Base-by-base conservation (phyloP, 2,113 vertebrate genomes). In the Nannospalax galili region DNA sequence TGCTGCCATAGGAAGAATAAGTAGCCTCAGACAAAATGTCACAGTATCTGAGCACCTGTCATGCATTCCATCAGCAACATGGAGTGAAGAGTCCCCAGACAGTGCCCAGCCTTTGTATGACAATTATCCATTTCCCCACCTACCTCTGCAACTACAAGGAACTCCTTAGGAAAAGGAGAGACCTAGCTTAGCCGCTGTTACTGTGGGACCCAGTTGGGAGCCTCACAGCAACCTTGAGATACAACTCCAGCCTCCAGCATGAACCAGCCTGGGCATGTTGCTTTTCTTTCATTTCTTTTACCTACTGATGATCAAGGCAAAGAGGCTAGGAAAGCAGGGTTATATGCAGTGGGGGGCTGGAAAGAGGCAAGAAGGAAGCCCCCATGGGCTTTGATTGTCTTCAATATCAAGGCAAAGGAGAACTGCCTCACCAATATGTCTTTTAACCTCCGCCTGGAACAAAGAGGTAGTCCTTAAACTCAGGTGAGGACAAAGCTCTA, bases 231-330 rank as follows among this genome's bases (percentile, higher is more conserved):
- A 14, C 91, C 79, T 45, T 88, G 40, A 22, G 30, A 28, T 42
- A 62, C n/a, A 56, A 26, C 58, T 32, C 42, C 0, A 1, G 17
- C n/a, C 52, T 90, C 9, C 32, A 24, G 7, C 2, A 8, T 6
- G n/a, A 81, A 16, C 28, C 45, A 37, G 12, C 11, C 2, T 7
- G 9, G 0, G 7, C 30, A 19, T 17, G 14, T 14, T 0, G 1
- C 56, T 88, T 40, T 89, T 48, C 30, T 16, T 9, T 64, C 11
- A 35, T 26, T 56, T 56, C 56, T 79, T 72, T 32, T 30, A 30
- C 40, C 64, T 52, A 16, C 14, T 17, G 28, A 16, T 3, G 5
- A 52, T 70, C 14, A 32, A 4, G 15, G 58, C 60, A 88, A 62
- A 80, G 32, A n/a, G 60, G 9, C 30, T 0, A 8, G 32, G n/a